Base-by-base conservation (phyloP, 2,797 vertebrate species). In the Australoheros facetus region DNA sequence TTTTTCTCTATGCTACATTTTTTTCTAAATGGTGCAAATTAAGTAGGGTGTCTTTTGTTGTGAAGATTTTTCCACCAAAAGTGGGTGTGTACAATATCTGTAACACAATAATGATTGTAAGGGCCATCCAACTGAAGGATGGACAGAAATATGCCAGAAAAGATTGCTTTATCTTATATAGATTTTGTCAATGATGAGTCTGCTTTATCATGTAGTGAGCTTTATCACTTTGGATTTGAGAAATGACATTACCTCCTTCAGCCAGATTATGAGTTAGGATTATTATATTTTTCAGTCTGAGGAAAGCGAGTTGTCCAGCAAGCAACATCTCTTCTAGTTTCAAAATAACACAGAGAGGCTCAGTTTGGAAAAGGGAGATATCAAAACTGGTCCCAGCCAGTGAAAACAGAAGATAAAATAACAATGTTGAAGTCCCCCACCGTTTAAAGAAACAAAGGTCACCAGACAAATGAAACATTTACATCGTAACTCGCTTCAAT, bases 391-490 rank as follows among this genome's bases (percentile, higher is more conserved):
- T 77, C 1, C 2, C 16, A 71, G 37, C 39, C 30, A 56, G 75
- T 69, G 51, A 77, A 66, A 14, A 71, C 26, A 26, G 56, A 60
- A 21, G 56, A 83, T 30, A 56, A 77, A 72, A 37, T 30, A 48
- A 28, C 42, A 66, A 77, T 48, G 42, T 78, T 79, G 79, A 16
- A 72, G 26, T 78, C 28, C 14, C 66, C 6, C 23, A 7, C 37
- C 90, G 81, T 92, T 88, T 89, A 82, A 88, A 83, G 85, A 89
- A 89, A 75, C 94, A 94, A 95, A 94, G 93, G 88, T 94, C 91
- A 91, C 79, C 66, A 14, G 56, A 14, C 12, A 11, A 84, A 93
- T 95, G 77, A 95, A 95, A 93, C 91, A 95, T 95, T 95, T 86
- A 95, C 94, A 78, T 82, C 59, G 12, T 34, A 4, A 39, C 56